Evolutionary conservation across 2,888 invertebrate species (phyloP).

Genomic region (Habroteleia sp.): DNA sequence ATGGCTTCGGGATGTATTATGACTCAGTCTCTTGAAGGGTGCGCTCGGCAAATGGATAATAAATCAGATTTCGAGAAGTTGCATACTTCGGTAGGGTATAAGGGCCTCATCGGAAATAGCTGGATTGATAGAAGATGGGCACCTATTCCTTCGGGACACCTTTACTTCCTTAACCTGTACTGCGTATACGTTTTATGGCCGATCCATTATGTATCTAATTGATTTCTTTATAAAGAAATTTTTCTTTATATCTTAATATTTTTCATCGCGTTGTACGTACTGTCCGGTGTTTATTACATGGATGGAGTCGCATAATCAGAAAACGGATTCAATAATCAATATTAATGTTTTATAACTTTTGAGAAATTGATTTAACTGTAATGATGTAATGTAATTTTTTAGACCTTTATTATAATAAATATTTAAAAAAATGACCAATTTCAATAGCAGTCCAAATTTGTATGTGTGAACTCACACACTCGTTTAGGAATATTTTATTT

Average conservation of each 20-base stretch:
- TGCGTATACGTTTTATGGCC: slow-evolving; percentile 68
- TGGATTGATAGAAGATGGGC: slow-evolving; percentile 70
- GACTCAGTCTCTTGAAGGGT: slow-evolving; percentile 62
- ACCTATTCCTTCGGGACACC: slow-evolving; percentile 75
- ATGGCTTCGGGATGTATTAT: slow-evolving; percentile 63
- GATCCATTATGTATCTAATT: slow-evolving; percentile 79
- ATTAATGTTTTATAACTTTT: too few species aligned
- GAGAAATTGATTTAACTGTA: too few species aligned
- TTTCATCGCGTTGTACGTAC: slow-evolving; percentile 26
- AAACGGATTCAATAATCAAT: too few species aligned
- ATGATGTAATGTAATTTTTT: too few species aligned
- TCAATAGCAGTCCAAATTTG: too few species aligned
- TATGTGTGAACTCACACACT: too few species aligned
- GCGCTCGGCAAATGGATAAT: slow-evolving; percentile 74
- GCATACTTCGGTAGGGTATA: slow-evolving; percentile 72
- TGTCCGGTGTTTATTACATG: slow-evolving; percentile 22
- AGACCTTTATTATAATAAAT: too few species aligned
- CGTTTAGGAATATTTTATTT: neutral
- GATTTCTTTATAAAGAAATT: too few species aligned
- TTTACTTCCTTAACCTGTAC: slow-evolving; percentile 75
- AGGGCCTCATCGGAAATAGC: slow-evolving; percentile 71
- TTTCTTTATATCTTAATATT: slow-evolving; percentile 45
- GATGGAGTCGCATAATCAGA: too few species aligned
- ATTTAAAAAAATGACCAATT: too few species aligned
- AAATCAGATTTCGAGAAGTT: slow-evolving; percentile 76